phyloP scores from a whole-genome alignment of 2,113 vertebrate species.

The Lates calcarifer region DNA sequence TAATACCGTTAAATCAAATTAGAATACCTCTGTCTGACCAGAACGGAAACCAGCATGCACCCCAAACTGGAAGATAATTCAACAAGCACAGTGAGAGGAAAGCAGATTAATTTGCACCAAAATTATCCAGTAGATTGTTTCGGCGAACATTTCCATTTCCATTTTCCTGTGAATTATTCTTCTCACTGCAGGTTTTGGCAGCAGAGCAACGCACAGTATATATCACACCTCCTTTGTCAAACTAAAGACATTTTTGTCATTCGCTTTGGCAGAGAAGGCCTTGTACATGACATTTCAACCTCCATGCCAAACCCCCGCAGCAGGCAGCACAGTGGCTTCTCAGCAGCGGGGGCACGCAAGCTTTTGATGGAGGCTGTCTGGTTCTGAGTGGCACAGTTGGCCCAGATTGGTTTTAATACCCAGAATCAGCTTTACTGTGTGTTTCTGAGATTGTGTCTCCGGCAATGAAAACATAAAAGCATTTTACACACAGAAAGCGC shows the following conservation, averaged over 20 bases:
- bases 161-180: slow-evolving; percentile 59
- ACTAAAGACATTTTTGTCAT: slow-evolving; percentile 71
- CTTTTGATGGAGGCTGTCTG: slow-evolving; percentile 52
- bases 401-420: slow-evolving; percentile 50
- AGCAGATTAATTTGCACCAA: slow-evolving; percentile 68
- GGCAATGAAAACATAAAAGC: slow-evolving; percentile 25
- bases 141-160: slow-evolving; percentile 51
- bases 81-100: slow-evolving; percentile 50
- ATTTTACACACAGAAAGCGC: slow-evolving; percentile 37
- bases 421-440: slow-evolving; percentile 44
- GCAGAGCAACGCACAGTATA: slow-evolving; percentile 26
- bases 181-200: slow-evolving; percentile 54
- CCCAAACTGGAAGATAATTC: slow-evolving; percentile 60
- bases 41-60: slow-evolving; percentile 52
- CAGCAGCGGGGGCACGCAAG: slow-evolving; percentile 38
- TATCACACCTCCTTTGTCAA: slow-evolving; percentile 64
- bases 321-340: slow-evolving; percentile 26
- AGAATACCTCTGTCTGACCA: slow-evolving; percentile 62
- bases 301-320: slow-evolving; percentile 49
- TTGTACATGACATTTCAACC: slow-evolving; percentile 61
- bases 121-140: slow-evolving; percentile 69
- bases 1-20: slow-evolving; percentile 79
- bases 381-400: slow-evolving; percentile 49
- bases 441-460: slow-evolving; percentile 30
- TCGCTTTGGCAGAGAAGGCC: slow-evolving; percentile 68